A percentile compares a stretch with the other conserved stretches of the same genome.
Conservation (phyloP, 1,140 invertebrate genomes). For the Heliconius eleuchia region DNA sequence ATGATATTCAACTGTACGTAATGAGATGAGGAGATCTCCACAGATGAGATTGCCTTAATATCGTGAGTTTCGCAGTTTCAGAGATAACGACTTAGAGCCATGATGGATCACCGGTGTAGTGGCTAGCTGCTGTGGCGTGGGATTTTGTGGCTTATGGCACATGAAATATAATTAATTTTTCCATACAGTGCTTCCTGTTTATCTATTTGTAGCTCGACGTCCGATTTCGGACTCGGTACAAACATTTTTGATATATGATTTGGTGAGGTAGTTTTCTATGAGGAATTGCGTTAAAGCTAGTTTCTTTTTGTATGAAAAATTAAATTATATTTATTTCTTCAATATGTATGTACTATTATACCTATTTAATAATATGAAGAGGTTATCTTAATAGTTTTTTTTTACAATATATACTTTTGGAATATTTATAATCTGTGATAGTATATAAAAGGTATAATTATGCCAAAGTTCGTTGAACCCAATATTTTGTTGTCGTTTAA, state of each 20-base stretch:
- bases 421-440: too few species aligned
- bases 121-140: constrained; percentile 20
- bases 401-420: too few species aligned
- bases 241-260: constrained; percentile 25
- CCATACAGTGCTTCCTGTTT: constrained; percentile 2
- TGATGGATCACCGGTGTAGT: constrained; percentile 47
- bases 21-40: constrained; percentile 49
- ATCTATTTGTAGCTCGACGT: constrained; percentile 16
- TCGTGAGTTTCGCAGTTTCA: constrained; percentile 45
- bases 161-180: constrained; percentile 23
- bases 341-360: too few species aligned
- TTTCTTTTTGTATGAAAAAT: background rate
- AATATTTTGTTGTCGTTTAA: too few species aligned
- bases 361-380: too few species aligned
- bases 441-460: too few species aligned
- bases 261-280: constrained; percentile 16
- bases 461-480: too few species aligned
- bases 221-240: constrained; percentile 27
- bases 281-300: background rate
- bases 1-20: constrained; percentile 47
- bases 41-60: constrained; percentile 47
- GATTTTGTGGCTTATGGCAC: constrained; percentile 23
- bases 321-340: too few species aligned
- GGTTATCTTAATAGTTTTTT: too few species aligned
- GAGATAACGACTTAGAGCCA: constrained; percentile 47